phyloP scores from a whole-genome alignment of 2,797 vertebrate species.

The Pseudochirops cupreus region DNA sequence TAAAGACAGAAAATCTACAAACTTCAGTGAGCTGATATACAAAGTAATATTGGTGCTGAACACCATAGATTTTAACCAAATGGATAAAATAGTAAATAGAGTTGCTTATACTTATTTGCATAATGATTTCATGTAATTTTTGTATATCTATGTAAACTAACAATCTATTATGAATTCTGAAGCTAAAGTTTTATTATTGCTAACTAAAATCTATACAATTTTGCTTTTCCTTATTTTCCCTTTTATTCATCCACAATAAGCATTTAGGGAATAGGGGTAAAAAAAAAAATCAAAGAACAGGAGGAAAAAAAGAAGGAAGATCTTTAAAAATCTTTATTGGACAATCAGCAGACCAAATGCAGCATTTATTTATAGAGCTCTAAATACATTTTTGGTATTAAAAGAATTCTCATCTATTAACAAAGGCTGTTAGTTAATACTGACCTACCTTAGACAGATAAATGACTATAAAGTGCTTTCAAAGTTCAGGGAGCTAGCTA shows the following conservation, averaged over 20 bases:
- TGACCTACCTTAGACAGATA: constrained; percentile 66
- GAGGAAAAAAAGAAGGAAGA: background rate
- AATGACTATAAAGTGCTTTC: constrained; percentile 74
- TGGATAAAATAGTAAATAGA: constrained; percentile 35
- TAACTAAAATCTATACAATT: constrained; percentile 38
- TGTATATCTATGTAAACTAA: constrained; percentile 32
- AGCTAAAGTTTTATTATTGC: constrained; percentile 58
- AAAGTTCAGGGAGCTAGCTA: constrained; percentile 68
- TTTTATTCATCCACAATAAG: background rate
- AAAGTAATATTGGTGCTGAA: constrained; percentile 41
- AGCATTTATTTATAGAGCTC: constrained; percentile 34
- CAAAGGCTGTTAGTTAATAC: constrained; percentile 32
- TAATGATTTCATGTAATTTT: background rate
- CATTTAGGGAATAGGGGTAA: background rate
- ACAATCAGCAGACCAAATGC: constrained; percentile 6
- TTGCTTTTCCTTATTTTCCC: constrained; percentile 31
- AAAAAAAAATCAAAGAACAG: background rate
- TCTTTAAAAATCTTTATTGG: constrained; percentile 46
- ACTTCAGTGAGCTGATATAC: background rate
- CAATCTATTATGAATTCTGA: constrained; percentile 36
- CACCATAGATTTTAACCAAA: constrained; percentile 36
- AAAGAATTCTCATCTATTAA: constrained; percentile 68
- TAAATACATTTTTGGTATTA: constrained; percentile 51
- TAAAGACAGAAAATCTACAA: background rate
- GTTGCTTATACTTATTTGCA: constrained; percentile 6